Evolutionary conservation across 2,113 vertebrate genomes (phyloP).

Genomic region (Eclectus roratus): DNA sequence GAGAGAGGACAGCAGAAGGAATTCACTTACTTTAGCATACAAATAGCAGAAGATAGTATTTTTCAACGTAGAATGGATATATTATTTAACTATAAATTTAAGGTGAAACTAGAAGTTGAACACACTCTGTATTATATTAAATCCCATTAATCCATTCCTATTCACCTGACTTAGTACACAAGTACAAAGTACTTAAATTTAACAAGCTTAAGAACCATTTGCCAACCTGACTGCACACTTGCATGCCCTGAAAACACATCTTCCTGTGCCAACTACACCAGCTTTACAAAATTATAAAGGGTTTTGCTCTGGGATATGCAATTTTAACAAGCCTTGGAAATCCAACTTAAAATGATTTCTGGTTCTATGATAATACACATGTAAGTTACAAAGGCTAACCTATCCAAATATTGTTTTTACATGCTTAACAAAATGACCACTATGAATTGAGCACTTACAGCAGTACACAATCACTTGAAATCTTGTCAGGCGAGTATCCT

Average conservation of each 20-base stretch:
- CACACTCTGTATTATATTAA: neutral
- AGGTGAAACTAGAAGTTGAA: neutral
- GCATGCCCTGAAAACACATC: neutral
- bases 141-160: neutral
- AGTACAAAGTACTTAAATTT: neutral
- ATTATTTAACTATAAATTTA: neutral
- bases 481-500: neutral
- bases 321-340: neutral
- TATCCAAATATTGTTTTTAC: neutral
- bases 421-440: neutral
- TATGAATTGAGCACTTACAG: neutral
- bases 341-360: neutral
- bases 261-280: neutral
- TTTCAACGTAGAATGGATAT: neutral
- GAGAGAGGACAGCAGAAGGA: neutral
- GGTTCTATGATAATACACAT: neutral
- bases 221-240: neutral
- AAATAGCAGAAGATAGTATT: neutral
- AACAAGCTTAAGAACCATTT: neutral
- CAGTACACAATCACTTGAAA: neutral
- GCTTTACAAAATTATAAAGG: neutral
- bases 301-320: neutral
- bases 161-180: neutral
- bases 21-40: neutral
- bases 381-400: neutral